Evolutionary conservation across 2,797 vertebrate species (phyloP), one percentile per base, ranked within the genome.

Genomic region (Tragelaphus eurycerus): DNA sequence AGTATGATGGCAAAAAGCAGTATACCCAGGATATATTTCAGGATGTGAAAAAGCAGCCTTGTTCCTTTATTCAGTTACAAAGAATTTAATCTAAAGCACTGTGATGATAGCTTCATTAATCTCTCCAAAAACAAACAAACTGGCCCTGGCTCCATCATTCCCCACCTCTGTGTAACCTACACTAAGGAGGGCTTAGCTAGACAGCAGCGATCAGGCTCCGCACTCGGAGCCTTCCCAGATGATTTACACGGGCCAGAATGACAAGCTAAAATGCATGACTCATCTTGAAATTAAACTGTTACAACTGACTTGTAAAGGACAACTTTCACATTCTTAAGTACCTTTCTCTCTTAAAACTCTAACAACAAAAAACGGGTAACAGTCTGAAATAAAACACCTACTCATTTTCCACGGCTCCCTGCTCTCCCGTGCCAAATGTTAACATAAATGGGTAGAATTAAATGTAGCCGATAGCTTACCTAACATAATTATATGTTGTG

Each of bases 401-500:
- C 89, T 96, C 93, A 64, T 84, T 95, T 96, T 89, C 81, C 43
- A 81, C 48, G 46, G 95, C 96, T 89, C 94, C 95, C 94, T 92
- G 89, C 79, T 95, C 52, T 12, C 90, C 91, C 57, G 27, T 96
- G 95, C 97, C 98, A 98, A 98, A 98, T 98, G 96, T 95, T 99
- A 99, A 99, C 98, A 99, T 99, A 99, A 99, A 99, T 99, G 99
- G 99, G 98, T 98, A 98, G 99, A 99, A 99, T 99, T 99, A 99
- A 99, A 99, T 99, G 99, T 86, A 97, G 99, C 99, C 99, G 98
- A 97, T 82, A 97, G 98, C 98, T 98, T 99, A 99, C 99, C 99
- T 99, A 99, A 99, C 99, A 98, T 99, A 99, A 99, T 99, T 99
- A 99, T 99, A 98, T 98, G 99, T 99, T 99, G 99, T 98, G 99